These are phyloP conservation scores for Periphyllus acericola DNA, from an alignment of 2,888 invertebrate species.

Conservation along the genomic window DNA sequence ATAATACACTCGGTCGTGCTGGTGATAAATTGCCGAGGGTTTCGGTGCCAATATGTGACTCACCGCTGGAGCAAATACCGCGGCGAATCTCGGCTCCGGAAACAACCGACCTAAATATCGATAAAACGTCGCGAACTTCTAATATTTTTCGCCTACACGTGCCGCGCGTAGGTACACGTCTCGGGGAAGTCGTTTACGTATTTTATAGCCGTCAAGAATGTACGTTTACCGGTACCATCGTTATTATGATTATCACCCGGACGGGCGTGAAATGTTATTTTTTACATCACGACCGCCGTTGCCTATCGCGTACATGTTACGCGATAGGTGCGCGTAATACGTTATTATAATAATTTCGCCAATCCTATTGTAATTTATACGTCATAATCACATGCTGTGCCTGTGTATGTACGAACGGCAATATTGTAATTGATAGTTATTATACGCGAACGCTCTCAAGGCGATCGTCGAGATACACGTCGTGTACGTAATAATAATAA, in stretches of 20 bases:
- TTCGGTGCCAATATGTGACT: too few relatives aligned
- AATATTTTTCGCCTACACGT: too few relatives aligned
- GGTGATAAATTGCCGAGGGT: neutral
- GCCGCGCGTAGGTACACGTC: neutral
- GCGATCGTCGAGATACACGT: neutral
- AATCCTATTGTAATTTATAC: slow-evolving; percentile 9
- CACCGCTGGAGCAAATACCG: too few relatives aligned
- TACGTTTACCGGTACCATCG: too few relatives aligned
- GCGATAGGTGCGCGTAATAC: neutral
- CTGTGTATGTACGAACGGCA: neutral
- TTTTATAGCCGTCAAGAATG: too few relatives aligned
- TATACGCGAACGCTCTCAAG: slow-evolving; percentile 7
- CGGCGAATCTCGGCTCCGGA: too few relatives aligned
- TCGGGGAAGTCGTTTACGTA: neutral
- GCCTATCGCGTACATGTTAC: too few relatives aligned
- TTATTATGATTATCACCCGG: too few relatives aligned
- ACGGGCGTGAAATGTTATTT: slow-evolving; percentile 4
- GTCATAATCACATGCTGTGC: too few relatives aligned
- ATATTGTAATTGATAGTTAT: slow-evolving; percentile 6
- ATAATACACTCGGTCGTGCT: neutral
- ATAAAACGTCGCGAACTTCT: too few relatives aligned
- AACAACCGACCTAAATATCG: too few relatives aligned
- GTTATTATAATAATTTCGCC: slow-evolving; percentile 17
- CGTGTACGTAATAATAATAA: too few relatives aligned
- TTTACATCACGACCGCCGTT: neutral